Conservation (phyloP, 2,797 vertebrate genomes). For the Cercopithecus hamlyni region DNA sequence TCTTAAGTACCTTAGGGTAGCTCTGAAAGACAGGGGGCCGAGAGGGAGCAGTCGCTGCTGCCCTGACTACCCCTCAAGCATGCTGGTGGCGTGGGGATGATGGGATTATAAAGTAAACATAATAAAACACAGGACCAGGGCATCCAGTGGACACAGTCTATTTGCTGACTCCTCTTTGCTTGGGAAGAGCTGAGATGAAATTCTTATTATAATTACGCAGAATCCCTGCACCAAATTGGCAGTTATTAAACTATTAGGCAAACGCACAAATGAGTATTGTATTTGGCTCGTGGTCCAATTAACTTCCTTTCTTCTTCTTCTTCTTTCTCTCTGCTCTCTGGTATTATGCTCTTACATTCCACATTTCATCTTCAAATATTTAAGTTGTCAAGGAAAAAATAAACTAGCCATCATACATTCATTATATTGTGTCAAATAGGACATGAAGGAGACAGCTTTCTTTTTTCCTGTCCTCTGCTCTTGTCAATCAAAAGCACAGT, state of each 20-base stretch:
- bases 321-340: neutral
- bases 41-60: slow-evolving; percentile 81
- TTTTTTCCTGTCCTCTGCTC: slow-evolving; percentile 66
- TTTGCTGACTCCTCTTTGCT: slow-evolving; percentile 80
- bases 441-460: slow-evolving; percentile 63
- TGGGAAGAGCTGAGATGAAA: slow-evolving; percentile 75
- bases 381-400: slow-evolving; percentile 73
- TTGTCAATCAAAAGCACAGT: slow-evolving; percentile 77
- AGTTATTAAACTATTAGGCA: slow-evolving; percentile 83
- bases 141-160: slow-evolving; percentile 79
- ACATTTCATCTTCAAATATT: slow-evolving; percentile 76
- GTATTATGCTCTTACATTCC: slow-evolving; percentile 65
- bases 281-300: slow-evolving; percentile 78
- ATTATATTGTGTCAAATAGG: slow-evolving; percentile 66
- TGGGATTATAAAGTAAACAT: slow-evolving; percentile 88
- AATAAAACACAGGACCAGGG: slow-evolving; percentile 84
- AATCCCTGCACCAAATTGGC: slow-evolving; percentile 71
- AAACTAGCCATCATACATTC: slow-evolving; percentile 74
- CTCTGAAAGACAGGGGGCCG: slow-evolving; percentile 85
- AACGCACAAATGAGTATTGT: slow-evolving; percentile 74
- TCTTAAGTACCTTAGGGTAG: slow-evolving; percentile 87
- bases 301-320: slow-evolving; percentile 57
- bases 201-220: slow-evolving; percentile 74
- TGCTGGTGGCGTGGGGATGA: slow-evolving; percentile 83
- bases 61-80: slow-evolving; percentile 85